These are phyloP conservation scores for Parapsyche elsis DNA, from an alignment of 1,140 invertebrate species.

Conservation along the genomic window DNA sequence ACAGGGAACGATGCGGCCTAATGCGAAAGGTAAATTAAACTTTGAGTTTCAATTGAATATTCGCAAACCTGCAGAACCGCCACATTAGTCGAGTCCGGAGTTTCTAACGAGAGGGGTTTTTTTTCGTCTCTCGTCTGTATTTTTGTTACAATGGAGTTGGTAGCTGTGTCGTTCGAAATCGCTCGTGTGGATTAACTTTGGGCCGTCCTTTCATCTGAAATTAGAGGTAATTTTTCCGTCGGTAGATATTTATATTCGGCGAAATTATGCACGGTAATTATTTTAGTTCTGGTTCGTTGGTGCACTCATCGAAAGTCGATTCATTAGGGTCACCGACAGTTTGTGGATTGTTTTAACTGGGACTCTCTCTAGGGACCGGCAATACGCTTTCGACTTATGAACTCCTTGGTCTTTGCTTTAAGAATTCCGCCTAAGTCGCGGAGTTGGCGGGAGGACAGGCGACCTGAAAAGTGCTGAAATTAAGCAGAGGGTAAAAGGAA, in stretches of 20 bases:
- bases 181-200: no score
- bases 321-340: background rate
- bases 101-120: background rate
- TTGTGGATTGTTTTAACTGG: no score
- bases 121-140: background rate
- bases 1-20: background rate
- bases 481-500: conserved; percentile 23
- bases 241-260: no score
- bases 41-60: conserved; percentile 26
- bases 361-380: no score
- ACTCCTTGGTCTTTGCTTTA: background rate
- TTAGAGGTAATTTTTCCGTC: no score
- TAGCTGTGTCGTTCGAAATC: no score
- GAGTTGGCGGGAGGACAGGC: background rate
- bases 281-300: no score
- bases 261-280: no score
- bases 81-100: conserved; percentile 16
- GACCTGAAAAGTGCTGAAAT: conserved; percentile 24
- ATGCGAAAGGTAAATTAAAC: conserved; percentile 32
- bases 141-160: no score
- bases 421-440: background rate
- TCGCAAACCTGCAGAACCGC: background rate
- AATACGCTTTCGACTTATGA: no score
- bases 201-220: no score
- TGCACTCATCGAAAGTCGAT: background rate